Conservation (phyloP, 2,113 vertebrate species). For the Pseudolaguvia tuberculata region DNA sequence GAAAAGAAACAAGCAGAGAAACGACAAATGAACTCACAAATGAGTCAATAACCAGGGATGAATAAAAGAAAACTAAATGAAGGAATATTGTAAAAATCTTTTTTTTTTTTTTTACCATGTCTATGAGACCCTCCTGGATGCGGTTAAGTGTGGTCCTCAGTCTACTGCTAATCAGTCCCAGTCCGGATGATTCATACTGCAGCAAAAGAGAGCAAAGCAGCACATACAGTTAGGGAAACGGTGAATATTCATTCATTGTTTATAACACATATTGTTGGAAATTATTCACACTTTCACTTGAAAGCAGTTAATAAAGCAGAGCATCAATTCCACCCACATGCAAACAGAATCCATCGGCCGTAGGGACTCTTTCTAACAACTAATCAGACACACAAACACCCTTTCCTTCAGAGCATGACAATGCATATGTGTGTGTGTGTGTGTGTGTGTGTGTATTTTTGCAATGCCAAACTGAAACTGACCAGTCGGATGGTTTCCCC, state of each 20-base stretch:
- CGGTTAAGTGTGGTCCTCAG: conserved; percentile 91
- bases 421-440: too few relatives aligned
- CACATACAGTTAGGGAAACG: conserved; percentile 35
- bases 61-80: background rate
- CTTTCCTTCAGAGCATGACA: too few relatives aligned
- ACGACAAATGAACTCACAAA: conserved; percentile 1
- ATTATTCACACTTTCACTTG: background rate
- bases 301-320: conserved; percentile 2
- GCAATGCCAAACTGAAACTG: background rate
- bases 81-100: conserved; percentile 6
- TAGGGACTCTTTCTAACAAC: background rate
- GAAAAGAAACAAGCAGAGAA: conserved; percentile 1
- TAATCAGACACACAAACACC: background rate
- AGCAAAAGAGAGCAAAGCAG: conserved; percentile 37
- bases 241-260: background rate
- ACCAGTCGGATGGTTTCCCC: too few relatives aligned
- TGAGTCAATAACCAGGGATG: conserved; percentile 14
- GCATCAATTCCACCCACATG: conserved; percentile 3
- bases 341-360: background rate
- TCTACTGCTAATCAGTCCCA: conserved; percentile 94
- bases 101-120: conserved; percentile 75
- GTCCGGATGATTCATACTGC: conserved; percentile 91
- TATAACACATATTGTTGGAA: conserved; percentile 25
- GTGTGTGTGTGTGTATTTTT: too few relatives aligned
- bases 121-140: conserved; percentile 96